Evolutionary conservation across 2,113 vertebrate genomes (phyloP).

Genomic region (Fregata magnificens): DNA sequence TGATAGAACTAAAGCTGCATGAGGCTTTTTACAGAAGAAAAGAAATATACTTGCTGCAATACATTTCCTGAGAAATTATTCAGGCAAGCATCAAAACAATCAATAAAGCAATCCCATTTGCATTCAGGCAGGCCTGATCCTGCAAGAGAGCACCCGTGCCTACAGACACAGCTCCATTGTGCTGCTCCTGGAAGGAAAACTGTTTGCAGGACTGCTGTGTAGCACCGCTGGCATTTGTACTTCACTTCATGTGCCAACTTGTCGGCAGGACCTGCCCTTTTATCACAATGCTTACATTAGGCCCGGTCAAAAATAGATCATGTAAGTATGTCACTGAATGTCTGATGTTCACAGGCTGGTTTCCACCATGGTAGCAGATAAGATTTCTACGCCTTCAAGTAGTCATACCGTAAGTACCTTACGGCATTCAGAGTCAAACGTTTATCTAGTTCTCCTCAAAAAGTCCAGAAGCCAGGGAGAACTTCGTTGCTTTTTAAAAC

Average conservation of each 20-base stretch:
- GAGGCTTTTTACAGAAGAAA: neutral
- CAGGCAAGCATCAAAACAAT: neutral
- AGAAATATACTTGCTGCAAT: neutral
- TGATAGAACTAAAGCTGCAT: neutral
- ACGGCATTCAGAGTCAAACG: neutral
- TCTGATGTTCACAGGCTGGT: neutral
- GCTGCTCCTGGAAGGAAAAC: neutral
- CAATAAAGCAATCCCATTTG: neutral
- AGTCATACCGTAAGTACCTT: neutral
- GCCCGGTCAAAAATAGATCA: neutral
- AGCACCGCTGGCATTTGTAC: neutral
- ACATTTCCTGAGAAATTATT: neutral
- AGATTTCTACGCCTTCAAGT: neutral
- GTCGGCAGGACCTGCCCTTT: neutral
- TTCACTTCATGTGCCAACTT: neutral
- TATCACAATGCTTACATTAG: neutral
- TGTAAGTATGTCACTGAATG: neutral
- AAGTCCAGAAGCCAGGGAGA: neutral
- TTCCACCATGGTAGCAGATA: neutral
- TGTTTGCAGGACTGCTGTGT: neutral
- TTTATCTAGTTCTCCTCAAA: neutral
- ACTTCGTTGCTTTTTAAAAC: neutral
- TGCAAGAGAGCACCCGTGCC: neutral
- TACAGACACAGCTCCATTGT: rapidly evolving
- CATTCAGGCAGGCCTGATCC: neutral